Evolutionary conservation across 2,113 vertebrate genomes (phyloP).

Genomic region (Pseudolaguvia tuberculata): DNA sequence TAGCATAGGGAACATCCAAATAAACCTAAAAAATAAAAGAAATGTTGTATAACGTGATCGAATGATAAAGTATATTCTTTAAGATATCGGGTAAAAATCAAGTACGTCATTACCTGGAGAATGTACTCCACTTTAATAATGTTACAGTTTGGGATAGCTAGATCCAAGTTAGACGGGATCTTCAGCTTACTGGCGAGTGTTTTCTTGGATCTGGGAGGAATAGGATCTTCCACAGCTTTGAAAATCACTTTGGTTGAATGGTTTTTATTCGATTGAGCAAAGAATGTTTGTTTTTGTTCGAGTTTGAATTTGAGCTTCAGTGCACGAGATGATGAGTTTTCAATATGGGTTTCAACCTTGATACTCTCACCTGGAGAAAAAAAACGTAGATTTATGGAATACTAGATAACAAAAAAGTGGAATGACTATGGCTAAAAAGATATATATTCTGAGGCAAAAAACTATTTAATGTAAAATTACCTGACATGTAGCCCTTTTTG

Average conservation of each 20-base stretch:
- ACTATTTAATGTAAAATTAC: constrained; percentile 44
- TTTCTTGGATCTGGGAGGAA: constrained; percentile 47
- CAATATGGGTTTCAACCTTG: constrained; percentile 51
- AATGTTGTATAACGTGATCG: not conserved
- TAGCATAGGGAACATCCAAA: constrained; percentile 66
- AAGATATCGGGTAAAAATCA: not conserved
- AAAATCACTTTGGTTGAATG: constrained; percentile 4
- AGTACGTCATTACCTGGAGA: constrained; percentile 56
- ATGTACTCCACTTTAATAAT: constrained; percentile 62
- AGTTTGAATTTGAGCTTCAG: constrained; percentile 62
- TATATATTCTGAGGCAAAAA: too few species aligned
- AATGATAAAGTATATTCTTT: not conserved
- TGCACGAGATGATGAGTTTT: constrained; percentile 61
- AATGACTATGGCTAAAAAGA: not conserved
- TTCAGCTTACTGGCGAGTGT: constrained; percentile 49
- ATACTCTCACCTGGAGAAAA: constrained; percentile 61
- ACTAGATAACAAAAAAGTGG: not conserved
- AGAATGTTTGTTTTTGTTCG: constrained; percentile 47
- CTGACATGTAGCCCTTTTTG: constrained; percentile 54
- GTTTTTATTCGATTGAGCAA: constrained; percentile 38
- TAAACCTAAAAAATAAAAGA: constrained; percentile 55
- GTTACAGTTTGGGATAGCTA: constrained; percentile 57
- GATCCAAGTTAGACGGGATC: constrained; percentile 48
- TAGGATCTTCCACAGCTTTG: constrained; percentile 42
- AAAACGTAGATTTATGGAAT: constrained; percentile 5